A percentile compares a stretch with the other conserved stretches of the same genome.
phyloP scores from a whole-genome alignment of 1,140 invertebrate species.

The Batillaria attramentaria region DNA sequence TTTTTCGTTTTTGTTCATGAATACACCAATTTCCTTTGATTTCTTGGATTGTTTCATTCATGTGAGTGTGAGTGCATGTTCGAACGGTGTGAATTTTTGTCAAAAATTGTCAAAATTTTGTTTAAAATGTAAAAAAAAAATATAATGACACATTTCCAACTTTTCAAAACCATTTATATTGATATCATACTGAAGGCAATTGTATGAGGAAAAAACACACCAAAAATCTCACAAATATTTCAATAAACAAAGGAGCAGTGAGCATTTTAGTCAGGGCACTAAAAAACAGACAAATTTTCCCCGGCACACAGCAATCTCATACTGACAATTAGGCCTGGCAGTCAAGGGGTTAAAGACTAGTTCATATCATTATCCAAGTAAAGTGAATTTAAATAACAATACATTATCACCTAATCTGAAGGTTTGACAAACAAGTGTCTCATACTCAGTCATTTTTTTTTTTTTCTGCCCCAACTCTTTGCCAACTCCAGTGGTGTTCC shows the following conservation, averaged over 20 bases:
- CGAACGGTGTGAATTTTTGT: too few relatives aligned
- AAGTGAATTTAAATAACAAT: not conserved
- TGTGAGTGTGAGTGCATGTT: too few relatives aligned
- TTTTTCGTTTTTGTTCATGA: too few relatives aligned
- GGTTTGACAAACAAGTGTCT: not conserved
- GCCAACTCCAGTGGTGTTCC: too few relatives aligned
- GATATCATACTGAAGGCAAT: not conserved
- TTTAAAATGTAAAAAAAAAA: too few relatives aligned
- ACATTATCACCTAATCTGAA: not conserved
- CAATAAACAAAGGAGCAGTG: not conserved
- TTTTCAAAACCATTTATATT: not conserved
- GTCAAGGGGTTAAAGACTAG: slow-evolving; percentile 16
- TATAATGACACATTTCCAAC: too few relatives aligned
- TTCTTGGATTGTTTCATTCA: too few relatives aligned
- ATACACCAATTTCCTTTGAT: too few relatives aligned
- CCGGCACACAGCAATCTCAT: not conserved
- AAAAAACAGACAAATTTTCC: not conserved
- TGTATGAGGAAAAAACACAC: not conserved
- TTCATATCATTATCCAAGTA: too few relatives aligned
- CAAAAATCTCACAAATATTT: not conserved
- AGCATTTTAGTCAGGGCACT: not conserved
- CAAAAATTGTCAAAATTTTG: too few relatives aligned
- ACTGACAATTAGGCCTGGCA: not conserved
- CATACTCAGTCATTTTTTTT: too few relatives aligned
- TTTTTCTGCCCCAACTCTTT: too few relatives aligned